Conservation (phyloP, 2,888 invertebrate genomes). For the Cephus nigrinus region DNA sequence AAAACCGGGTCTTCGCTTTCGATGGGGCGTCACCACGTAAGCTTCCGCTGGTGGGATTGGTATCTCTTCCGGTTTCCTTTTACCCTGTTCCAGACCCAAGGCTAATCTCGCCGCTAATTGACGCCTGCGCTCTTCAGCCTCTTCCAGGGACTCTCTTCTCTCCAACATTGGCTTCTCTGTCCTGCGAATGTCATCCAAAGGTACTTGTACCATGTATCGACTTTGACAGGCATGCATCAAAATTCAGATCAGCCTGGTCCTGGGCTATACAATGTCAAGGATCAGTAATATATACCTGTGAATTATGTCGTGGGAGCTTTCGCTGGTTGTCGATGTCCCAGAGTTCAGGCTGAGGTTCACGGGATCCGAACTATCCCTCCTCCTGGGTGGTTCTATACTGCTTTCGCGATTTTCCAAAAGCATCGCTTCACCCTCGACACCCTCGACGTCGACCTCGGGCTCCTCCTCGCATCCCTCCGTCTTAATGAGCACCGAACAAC, state of each 20-base stretch:
- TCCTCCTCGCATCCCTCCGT: slow-evolving; percentile 64
- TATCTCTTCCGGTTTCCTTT: slow-evolving; percentile 76
- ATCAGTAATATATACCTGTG: slow-evolving; percentile 46
- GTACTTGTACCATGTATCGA: background rate
- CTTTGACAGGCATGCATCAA: background rate
- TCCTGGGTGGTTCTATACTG: slow-evolving; percentile 70
- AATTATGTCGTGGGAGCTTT: slow-evolving; percentile 58
- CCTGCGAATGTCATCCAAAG: slow-evolving; percentile 31
- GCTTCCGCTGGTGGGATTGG: slow-evolving; percentile 79
- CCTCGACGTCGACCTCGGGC: slow-evolving; percentile 64
- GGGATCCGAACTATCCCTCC: slow-evolving; percentile 83
- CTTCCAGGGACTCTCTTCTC: slow-evolving; percentile 61
- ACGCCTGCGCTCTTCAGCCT: slow-evolving; percentile 59
- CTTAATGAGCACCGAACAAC: slow-evolving; percentile 63
- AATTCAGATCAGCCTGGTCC: background rate
- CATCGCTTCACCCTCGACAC: slow-evolving; percentile 65
- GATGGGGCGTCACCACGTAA: slow-evolving; percentile 88
- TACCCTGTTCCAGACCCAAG: slow-evolving; percentile 76
- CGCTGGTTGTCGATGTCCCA: slow-evolving; percentile 61
- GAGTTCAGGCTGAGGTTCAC: slow-evolving; percentile 77
- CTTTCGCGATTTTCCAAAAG: slow-evolving; percentile 60
- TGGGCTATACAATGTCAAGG: background rate
- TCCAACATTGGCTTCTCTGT: slow-evolving; percentile 58
- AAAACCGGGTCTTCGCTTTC: slow-evolving; percentile 87
- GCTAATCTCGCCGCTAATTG: slow-evolving; percentile 64